phyloP scores from a whole-genome alignment of 2,888 invertebrate genomes.

The Pseudococcus viburni region DNA sequence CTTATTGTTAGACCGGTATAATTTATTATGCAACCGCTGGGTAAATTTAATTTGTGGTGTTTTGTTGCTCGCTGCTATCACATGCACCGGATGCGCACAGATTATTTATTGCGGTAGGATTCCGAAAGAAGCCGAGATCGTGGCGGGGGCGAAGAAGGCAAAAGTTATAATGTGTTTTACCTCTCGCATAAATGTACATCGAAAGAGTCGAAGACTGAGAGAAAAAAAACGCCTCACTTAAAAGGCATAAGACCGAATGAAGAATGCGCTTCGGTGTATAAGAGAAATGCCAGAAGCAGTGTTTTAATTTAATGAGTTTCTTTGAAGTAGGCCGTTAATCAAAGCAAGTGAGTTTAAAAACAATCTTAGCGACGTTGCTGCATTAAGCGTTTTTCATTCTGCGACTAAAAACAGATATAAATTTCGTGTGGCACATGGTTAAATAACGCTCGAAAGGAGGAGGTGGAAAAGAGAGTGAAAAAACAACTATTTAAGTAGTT shows the following conservation, averaged over 20 bases:
- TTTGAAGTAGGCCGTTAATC: conserved; percentile 66
- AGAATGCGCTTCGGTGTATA: conserved; percentile 36
- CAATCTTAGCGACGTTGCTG: conserved; percentile 65
- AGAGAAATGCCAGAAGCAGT: conserved; percentile 64
- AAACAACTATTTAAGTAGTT: conserved; percentile 30
- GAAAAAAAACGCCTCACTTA: conserved; percentile 57
- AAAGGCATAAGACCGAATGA: conserved; percentile 52
- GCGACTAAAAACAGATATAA: conserved; percentile 54
- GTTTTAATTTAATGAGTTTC: conserved; percentile 66
- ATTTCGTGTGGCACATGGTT: conserved; percentile 58
- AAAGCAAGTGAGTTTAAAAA: conserved; percentile 66
- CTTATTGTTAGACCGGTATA: conserved; percentile 14
- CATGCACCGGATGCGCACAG: conserved; percentile 64
- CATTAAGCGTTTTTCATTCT: conserved; percentile 59
- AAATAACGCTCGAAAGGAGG: neutral
- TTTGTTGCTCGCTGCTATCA: conserved; percentile 58
- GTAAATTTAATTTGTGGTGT: conserved; percentile 61
- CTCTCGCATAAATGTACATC: conserved; percentile 56
- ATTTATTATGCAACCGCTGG: conserved; percentile 59
- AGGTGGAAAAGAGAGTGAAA: neutral
- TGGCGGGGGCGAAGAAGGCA: neutral
- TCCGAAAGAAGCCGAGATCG: conserved; percentile 25
- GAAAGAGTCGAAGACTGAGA: neutral
- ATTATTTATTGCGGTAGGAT: conserved; percentile 63
- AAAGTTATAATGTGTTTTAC: conserved; percentile 57